Evolutionary conservation across 2,888 invertebrate genomes (phyloP), one percentile per base, ranked within the genome.

Genomic region (Trachelus stipa): DNA sequence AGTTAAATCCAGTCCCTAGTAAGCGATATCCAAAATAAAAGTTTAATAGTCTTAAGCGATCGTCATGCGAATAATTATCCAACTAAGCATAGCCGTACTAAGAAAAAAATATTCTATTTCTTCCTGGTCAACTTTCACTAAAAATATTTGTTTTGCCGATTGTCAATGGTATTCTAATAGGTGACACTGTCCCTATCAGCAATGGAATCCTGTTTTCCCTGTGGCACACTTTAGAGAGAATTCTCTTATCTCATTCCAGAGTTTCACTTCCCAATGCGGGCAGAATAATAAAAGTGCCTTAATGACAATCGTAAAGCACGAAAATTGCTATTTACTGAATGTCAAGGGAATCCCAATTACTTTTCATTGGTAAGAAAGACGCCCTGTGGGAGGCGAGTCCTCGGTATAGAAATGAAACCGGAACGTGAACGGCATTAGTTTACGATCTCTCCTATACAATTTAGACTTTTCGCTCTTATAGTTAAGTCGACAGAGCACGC

Each of bases 181-280:
- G 2, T 30, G 15, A 71, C 71, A 34, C 71, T 71, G 12, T 71
- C 33, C 71, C 71, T 71, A 71, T 71, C 71, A 34, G 33, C 23
- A n/a, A 71, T 34, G 37, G 34, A 74, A 74, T 34, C 34, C 37
- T n/a, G 74, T 34, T 73, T 75, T 56, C 37, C 31, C 74, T 74
- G 77, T 81, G 80, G 79, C 81, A 78, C 78, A 81, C 82, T 79
- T 81, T 69, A 69, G 33, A 75, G 73, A 69, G 40, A 74, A 76
- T 75, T 76, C 69, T 79, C 74, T 73, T 76, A 79, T 80, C 76
- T 69, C 34, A 73, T 40, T 56, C 34, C 12, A 69, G 75, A 79
- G 79, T 82, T 82, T 81, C 82, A 79, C 81, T 83, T 79, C 79
- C 75, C 23, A 73, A 80, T 81, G 80, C 80, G 80, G 77, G 79